Conservation (phyloP, 2,797 vertebrate genomes). For the Epinephelus malabaricus region DNA sequence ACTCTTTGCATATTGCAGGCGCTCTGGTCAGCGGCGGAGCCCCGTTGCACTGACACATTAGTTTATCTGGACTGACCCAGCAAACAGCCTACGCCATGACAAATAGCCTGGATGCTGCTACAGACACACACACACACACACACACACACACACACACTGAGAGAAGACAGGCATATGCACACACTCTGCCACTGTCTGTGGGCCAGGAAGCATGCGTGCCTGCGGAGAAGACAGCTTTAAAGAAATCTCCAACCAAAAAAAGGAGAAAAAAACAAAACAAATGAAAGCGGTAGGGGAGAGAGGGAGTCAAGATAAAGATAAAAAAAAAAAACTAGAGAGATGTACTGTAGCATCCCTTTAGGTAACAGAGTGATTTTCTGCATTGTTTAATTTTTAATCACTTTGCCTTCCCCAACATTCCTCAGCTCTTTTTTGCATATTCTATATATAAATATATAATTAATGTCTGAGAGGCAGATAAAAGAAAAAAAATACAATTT, state of each 20-base stretch:
- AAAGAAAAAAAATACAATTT: slow-evolving; percentile 79
- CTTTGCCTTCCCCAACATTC: slow-evolving; percentile 84
- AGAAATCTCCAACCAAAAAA: slow-evolving; percentile 77
- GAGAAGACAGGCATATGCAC: slow-evolving; percentile 58
- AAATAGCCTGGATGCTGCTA: slow-evolving; percentile 81
- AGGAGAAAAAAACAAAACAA: slow-evolving; percentile 47
- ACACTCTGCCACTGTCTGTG: slow-evolving; percentile 68
- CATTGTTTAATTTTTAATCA: slow-evolving; percentile 91
- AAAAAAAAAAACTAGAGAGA: slow-evolving; percentile 71
- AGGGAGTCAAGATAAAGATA: slow-evolving; percentile 75
- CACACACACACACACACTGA: slow-evolving; percentile 15
- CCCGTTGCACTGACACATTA: slow-evolving; percentile 85
- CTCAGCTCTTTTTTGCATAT: slow-evolving; percentile 87
- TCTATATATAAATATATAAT: slow-evolving; percentile 90
- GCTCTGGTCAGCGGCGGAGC: slow-evolving; percentile 84
- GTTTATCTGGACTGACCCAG: slow-evolving; percentile 88
- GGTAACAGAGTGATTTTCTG: slow-evolving; percentile 89
- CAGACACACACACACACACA: slow-evolving; percentile 13
- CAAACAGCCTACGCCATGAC: slow-evolving; percentile 84
- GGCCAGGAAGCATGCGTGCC: slow-evolving; percentile 74
- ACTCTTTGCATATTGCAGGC: slow-evolving; percentile 88
- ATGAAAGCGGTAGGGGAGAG: slow-evolving; percentile 74
- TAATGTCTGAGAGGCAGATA: slow-evolving; percentile 87
- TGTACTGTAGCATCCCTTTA: slow-evolving; percentile 86
- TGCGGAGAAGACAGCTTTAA: slow-evolving; percentile 84